phyloP scores from a whole-genome alignment of 2,888 invertebrate genomes.

The Diabrotica balteata region DNA sequence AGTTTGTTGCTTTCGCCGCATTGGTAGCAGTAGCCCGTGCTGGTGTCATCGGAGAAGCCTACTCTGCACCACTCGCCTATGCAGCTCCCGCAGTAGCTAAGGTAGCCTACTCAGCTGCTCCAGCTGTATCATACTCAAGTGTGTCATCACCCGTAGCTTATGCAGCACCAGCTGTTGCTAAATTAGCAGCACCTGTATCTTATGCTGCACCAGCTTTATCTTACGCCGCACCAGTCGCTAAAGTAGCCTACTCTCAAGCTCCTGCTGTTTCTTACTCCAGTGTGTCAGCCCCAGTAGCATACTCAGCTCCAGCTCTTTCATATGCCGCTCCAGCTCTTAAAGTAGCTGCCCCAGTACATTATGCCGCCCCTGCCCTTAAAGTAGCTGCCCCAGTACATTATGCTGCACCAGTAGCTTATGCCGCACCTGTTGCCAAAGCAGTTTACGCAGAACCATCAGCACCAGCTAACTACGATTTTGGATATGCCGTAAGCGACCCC shows the following conservation, averaged over 20 bases:
- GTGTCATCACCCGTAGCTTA: slow-evolving; percentile 18
- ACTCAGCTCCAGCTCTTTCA: slow-evolving; percentile 35
- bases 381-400: slow-evolving; percentile 46
- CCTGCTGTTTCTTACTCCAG: slow-evolving; percentile 54
- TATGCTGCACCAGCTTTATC: slow-evolving; percentile 12
- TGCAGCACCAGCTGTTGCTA: slow-evolving; percentile 3
- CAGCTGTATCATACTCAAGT: slow-evolving; percentile 48
- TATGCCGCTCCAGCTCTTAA: slow-evolving; percentile 58
- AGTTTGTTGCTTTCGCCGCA: neutral
- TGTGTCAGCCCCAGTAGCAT: slow-evolving; percentile 54
- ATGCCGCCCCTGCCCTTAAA: slow-evolving; percentile 50
- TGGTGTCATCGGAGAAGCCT: neutral
- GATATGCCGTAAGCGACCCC: slow-evolving; percentile 45
- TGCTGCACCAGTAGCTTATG: slow-evolving; percentile 33
- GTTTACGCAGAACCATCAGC: slow-evolving; percentile 42
- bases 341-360: slow-evolving; percentile 44
- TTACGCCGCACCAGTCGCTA: slow-evolving; percentile 30
- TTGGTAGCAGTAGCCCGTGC: neutral
- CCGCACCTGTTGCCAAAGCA: slow-evolving; percentile 36
- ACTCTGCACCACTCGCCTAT: slow-evolving; percentile 33
- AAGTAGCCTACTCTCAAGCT: slow-evolving; percentile 39
- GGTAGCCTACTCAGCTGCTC: slow-evolving; percentile 31
- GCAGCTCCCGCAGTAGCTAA: slow-evolving; percentile 22
- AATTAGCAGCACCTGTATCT: slow-evolving; percentile 7
- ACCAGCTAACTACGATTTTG: slow-evolving; percentile 46